phyloP scores from a whole-genome alignment of 2,113 vertebrate genomes.

The Recurvirostra avosetta region DNA sequence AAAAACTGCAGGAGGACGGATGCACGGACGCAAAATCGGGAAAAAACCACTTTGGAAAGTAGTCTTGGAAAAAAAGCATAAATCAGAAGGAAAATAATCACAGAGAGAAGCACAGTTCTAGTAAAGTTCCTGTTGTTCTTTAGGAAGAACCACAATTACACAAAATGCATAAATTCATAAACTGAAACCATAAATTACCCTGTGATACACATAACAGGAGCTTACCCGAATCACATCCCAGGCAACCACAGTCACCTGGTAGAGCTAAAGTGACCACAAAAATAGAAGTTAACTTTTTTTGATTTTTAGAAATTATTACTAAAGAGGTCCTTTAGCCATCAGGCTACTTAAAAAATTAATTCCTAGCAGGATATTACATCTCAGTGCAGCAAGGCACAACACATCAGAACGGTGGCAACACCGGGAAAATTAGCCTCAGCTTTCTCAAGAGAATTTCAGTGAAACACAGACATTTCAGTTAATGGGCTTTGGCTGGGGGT shows the following conservation, averaged over 20 bases:
- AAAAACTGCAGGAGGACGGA: neutral
- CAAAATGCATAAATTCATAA: neutral
- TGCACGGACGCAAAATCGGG: neutral
- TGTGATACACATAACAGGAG: neutral
- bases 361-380: neutral
- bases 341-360: neutral
- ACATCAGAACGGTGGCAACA: neutral
- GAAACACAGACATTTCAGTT: neutral
- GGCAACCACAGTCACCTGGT: neutral
- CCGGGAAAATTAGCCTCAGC: neutral
- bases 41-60: neutral
- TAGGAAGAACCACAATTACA: neutral
- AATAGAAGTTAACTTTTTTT: neutral
- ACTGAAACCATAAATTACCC: neutral
- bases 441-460: neutral
- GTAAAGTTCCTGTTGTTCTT: neutral
- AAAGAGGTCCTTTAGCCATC: neutral
- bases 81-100: neutral
- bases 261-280: neutral
- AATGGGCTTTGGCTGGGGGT: neutral
- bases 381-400: neutral
- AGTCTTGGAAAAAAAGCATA: accelerated
- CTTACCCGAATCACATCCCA: neutral
- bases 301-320: neutral
- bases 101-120: neutral